phyloP scores from a whole-genome alignment of 1,140 invertebrate species.

The Sarcophaga peregrina region DNA sequence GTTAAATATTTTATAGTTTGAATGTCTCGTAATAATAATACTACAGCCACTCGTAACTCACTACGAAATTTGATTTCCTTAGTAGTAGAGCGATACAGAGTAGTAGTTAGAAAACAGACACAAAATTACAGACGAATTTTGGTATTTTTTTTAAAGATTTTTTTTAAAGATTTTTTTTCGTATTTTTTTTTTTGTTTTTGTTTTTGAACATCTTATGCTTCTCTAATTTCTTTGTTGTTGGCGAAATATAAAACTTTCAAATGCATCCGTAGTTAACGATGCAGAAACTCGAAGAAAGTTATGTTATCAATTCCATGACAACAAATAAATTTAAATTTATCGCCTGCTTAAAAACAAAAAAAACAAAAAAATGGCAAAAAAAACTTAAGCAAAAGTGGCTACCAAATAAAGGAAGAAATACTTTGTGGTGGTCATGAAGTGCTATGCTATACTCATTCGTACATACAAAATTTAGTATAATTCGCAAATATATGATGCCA shows the following conservation, averaged over 20 bases:
- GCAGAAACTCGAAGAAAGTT: conserved; percentile 66
- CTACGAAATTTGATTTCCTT: not conserved
- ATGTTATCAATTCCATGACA: conserved; percentile 65
- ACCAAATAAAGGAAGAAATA: no score
- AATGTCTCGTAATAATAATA: not conserved
- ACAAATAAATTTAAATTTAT: conserved; percentile 61
- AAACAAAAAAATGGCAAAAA: not conserved
- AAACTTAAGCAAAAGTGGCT: no score
- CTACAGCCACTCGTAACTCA: not conserved
- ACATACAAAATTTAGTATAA: not conserved
- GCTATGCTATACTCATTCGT: no score
- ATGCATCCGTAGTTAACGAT: conserved; percentile 65
- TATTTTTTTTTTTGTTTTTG: no score
- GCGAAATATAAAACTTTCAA: conserved; percentile 65
- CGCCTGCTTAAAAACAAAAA: conserved; percentile 23
- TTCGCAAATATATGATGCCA: not conserved
- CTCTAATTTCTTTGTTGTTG: conserved; percentile 52
- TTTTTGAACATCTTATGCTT: not conserved
- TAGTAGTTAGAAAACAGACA: not conserved
- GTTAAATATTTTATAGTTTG: not conserved
- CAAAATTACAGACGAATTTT: no score
- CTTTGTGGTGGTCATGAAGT: no score
- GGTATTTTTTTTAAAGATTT: no score
- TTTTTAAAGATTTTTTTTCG: no score
- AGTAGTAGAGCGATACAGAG: not conserved